Conservation (phyloP, 2,797 vertebrate species). For the Alectoris magna region DNA sequence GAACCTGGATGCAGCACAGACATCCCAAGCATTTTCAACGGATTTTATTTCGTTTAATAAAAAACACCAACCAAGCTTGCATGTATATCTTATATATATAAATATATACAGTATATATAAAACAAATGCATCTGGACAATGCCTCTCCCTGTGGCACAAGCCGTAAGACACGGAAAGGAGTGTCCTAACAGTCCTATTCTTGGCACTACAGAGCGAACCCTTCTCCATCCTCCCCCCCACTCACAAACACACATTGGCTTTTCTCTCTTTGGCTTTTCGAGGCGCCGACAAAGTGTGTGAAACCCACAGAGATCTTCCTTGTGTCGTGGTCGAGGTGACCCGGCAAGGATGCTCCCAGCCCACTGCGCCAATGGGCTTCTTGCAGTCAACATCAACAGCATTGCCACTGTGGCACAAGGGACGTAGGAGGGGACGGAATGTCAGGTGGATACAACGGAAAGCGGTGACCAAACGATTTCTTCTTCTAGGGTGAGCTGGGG, state of each 20-base stretch:
- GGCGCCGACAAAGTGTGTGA: not conserved
- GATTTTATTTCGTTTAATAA: slow-evolving; percentile 76
- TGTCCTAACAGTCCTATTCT: slow-evolving; percentile 66
- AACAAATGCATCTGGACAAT: slow-evolving; percentile 79
- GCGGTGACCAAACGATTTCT: not conserved
- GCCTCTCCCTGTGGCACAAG: slow-evolving; percentile 86
- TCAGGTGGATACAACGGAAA: not conserved
- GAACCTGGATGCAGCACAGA: slow-evolving; percentile 54
- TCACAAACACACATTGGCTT: not conserved
- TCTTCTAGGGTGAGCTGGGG: slow-evolving; percentile 33
- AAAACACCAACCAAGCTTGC: slow-evolving; percentile 80
- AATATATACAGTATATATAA: slow-evolving; percentile 84
- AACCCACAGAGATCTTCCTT: slow-evolving; percentile 25
- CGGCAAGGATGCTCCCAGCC: not conserved
- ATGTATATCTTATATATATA: slow-evolving; percentile 83
- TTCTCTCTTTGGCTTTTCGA: slow-evolving; percentile 46
- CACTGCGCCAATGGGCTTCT: not conserved
- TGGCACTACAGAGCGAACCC: slow-evolving; percentile 50
- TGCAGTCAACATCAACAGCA: rapidly evolving
- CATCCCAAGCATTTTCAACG: slow-evolving; percentile 56
- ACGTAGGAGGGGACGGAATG: not conserved
- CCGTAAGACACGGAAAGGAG: slow-evolving; percentile 68
- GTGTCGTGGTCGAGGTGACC: not conserved
- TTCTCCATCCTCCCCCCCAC: not conserved
- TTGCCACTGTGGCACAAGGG: slow-evolving; percentile 7